A percentile compares a stretch with the other conserved stretches of the same genome.
Evolutionary conservation across 2,888 invertebrate genomes (phyloP).

Genomic region (Meteorus cinctellus): DNA sequence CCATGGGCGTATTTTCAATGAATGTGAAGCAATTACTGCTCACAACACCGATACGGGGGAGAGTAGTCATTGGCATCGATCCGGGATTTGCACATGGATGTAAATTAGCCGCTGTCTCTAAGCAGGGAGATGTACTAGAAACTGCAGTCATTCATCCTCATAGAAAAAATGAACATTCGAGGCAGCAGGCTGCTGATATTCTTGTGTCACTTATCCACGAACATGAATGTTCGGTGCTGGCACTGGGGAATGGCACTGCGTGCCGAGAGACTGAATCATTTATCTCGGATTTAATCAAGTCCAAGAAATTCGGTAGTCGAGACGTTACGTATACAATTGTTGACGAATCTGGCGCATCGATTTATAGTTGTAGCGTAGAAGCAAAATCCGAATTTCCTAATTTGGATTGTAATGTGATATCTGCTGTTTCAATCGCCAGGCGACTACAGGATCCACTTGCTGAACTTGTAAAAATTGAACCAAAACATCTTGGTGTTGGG

Average conservation of each 20-base stretch:
- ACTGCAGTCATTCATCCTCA: conserved; percentile 82
- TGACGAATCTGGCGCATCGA: conserved; percentile 92
- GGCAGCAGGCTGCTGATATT: conserved; percentile 73
- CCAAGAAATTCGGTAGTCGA: conserved; percentile 72
- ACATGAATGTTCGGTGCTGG: conserved; percentile 84
- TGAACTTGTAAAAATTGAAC: conserved; percentile 94
- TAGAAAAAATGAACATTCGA: conserved; percentile 62
- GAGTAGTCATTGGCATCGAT: conserved; percentile 88
- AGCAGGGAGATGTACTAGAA: conserved; percentile 81
- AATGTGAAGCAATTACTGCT: conserved; percentile 90
- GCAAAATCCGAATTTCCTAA: conserved; percentile 89
- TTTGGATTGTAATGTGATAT: conserved; percentile 87
- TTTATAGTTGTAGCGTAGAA: conserved; percentile 90
- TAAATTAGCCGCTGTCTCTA: conserved; percentile 88
- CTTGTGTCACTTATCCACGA: conserved; percentile 76
- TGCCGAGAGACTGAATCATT: conserved; percentile 91
- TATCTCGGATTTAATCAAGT: conserved; percentile 78
- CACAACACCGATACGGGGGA: conserved; percentile 86
- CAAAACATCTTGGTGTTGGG: conserved; percentile 94
- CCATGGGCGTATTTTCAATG: conserved; percentile 87
- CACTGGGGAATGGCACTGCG: conserved; percentile 93
- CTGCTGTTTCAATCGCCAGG: conserved; percentile 86
- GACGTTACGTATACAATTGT: conserved; percentile 86
- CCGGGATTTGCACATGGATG: conserved; percentile 93
- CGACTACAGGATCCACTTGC: conserved; percentile 92